Conservation (phyloP, 2,113 vertebrate species). For the Polyodon spathula region DNA sequence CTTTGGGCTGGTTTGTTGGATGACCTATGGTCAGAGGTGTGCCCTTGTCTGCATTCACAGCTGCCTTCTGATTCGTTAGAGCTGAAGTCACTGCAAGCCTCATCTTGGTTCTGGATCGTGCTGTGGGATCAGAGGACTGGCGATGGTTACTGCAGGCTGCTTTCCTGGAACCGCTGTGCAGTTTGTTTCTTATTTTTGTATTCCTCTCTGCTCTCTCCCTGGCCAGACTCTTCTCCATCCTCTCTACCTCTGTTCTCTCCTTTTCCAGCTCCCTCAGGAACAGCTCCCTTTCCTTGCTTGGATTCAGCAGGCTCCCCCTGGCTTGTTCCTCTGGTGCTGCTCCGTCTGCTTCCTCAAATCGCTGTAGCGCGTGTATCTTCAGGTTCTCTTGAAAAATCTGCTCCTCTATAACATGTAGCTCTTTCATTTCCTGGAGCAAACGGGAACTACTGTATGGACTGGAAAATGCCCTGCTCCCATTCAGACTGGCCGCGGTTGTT, state of each 20-base stretch:
- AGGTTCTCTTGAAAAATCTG: slow-evolving; percentile 45
- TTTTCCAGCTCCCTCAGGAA: slow-evolving; percentile 35
- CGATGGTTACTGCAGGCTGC: neutral
- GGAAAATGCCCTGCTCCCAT: neutral
- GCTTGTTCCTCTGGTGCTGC: neutral
- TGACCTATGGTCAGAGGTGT: no score
- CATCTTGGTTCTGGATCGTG: slow-evolving; percentile 1
- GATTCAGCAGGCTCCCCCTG: neutral
- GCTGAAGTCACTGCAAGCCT: neutral
- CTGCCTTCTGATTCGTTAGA: no score
- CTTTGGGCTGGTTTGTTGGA: no score
- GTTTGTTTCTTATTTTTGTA: slow-evolving; percentile 5
- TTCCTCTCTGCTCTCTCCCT: slow-evolving; percentile 16
- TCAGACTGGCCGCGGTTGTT: no score
- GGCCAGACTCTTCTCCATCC: slow-evolving; percentile 37
- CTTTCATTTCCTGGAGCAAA: slow-evolving; percentile 34
- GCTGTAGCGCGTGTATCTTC: slow-evolving; percentile 31
- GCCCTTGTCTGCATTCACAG: no score
- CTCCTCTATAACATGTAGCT: slow-evolving; percentile 37
- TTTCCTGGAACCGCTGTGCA: slow-evolving; percentile 4
- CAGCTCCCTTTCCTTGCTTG: slow-evolving; percentile 21
- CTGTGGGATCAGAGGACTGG: neutral
- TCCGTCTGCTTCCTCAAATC: neutral
- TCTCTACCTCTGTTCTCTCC: slow-evolving; percentile 41
- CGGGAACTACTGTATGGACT: neutral